Base-by-base conservation (phyloP, 2,888 invertebrate species). In the Lasius platythorax region DNA sequence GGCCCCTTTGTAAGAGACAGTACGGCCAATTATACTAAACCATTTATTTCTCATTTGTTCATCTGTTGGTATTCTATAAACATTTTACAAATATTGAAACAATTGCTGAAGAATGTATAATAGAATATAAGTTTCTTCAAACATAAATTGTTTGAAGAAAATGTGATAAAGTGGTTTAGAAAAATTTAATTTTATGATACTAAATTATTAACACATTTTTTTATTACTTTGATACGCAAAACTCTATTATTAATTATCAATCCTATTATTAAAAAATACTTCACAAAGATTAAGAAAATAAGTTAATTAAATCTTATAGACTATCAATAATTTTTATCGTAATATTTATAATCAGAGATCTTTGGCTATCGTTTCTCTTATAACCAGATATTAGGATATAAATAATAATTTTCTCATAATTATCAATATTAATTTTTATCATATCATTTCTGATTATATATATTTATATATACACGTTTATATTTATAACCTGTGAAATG, bases 401-500 rank as follows among this genome's bases (percentile, higher is more conserved):
- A 50, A 50, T 18, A 53, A 53, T 53, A 53, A n/a, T 53, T n/a
- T 53, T 53, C n/a, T 46, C 8, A 8, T 3, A n/a, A n/a, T 53
- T 53, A 53, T 53, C 53, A 53, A 53, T n/a, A n/a, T n/a, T 53
- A 53, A 53, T n/a, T 53, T n/a, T 53, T 53, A 53, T 53, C n/a
- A n/a, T 53, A n/a, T 53, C n/a, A 53, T 53, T 53, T 53, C 3
- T 50, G 0, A 53, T 6, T 46, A 37, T 46, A 46, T 46, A 15
- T 53, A 37, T 46, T 15, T 46, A 15, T 53, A 53, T 53, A 8
- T 53, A 53, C n/a, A n/a, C 15, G 15, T 50, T 6, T 18, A 50
- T 18, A 50, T 37, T n/a, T 46, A 2, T 56, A 37, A 72, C 72
- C 53, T 72, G 15, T 72, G 72, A 72, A 72, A 72, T 56, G 53